phyloP scores from a whole-genome alignment of 53 echinoderm and acorn worm genomes.

The Luidia sarsii region DNA sequence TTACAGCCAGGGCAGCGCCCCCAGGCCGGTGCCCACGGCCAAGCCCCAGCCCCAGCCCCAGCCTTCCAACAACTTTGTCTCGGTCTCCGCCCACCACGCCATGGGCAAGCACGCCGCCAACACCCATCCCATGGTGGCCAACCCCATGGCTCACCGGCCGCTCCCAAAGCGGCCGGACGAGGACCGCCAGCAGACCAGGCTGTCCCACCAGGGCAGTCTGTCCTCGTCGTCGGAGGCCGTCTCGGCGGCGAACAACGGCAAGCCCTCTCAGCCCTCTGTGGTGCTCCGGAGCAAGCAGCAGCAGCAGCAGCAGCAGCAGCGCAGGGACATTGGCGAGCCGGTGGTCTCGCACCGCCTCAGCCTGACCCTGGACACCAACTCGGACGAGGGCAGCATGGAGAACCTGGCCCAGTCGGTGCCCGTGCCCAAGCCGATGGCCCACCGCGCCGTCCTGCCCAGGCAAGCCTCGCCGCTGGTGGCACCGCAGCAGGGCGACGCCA shows the following conservation, averaged over 20 bases:
- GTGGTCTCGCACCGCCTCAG: slow-evolving; percentile 44
- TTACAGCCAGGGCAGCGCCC: neutral
- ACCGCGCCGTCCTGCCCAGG: slow-evolving; percentile 34
- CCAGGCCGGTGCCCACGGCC: neutral
- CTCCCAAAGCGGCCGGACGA: slow-evolving; percentile 46
- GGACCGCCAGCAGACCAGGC: neutral
- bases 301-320: no score
- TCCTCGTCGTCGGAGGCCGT: no score
- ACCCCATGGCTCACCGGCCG: slow-evolving; percentile 45
- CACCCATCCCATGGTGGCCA: slow-evolving; percentile 49
- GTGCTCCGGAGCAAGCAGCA: slow-evolving; percentile 24
- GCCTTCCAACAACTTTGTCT: slow-evolving; percentile 14
- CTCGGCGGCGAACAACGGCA: neutral
- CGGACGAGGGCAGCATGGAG: slow-evolving; percentile 42
- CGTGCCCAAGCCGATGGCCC: slow-evolving; percentile 48
- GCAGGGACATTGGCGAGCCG: slow-evolving; percentile 26
- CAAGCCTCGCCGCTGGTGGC: slow-evolving; percentile 7
- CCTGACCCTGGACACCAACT: slow-evolving; percentile 35
- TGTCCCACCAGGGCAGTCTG: no score
- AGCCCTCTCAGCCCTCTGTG: slow-evolving; percentile 15
- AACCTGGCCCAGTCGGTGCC: slow-evolving; percentile 43
- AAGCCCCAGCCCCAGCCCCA: neutral
- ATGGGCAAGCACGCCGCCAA: slow-evolving; percentile 19
- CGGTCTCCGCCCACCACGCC: slow-evolving; percentile 1
- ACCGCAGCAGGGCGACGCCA: slow-evolving; percentile 5